Conservation (phyloP, 2,888 invertebrate genomes). For the Meteorus colon region DNA sequence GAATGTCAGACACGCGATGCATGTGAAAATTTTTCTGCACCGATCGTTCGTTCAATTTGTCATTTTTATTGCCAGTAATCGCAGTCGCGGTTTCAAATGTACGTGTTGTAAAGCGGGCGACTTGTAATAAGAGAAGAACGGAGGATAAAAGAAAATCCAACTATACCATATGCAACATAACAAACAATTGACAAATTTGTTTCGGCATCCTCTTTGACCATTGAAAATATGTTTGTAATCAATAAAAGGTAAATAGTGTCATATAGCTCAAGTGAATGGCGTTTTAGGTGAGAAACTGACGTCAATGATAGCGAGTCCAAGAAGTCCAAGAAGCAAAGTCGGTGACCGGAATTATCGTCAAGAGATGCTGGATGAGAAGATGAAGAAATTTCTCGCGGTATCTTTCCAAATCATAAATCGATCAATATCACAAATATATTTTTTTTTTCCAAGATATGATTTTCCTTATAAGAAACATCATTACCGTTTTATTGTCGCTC, state of each 20-base stretch:
- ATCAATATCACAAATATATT: conserved; percentile 40
- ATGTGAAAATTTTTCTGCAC: conserved; percentile 47
- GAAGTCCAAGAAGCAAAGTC: conserved; percentile 78
- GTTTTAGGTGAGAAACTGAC: conserved; percentile 70
- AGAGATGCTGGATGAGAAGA: conserved; percentile 93
- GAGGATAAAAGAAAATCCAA: background rate
- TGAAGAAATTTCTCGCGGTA: conserved; percentile 96
- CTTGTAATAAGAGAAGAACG: conserved; percentile 13
- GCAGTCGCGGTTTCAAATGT: conserved; percentile 48
- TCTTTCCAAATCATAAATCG: conserved; percentile 56
- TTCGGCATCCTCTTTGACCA: too few relatives aligned
- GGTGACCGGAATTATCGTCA: conserved; percentile 86
- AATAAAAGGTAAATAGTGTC: background rate
- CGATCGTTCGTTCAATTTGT: conserved; percentile 62
- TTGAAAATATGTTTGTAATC: background rate
- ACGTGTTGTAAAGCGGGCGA: conserved; percentile 23
- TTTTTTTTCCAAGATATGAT: conserved; percentile 29
- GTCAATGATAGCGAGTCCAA: conserved; percentile 61
- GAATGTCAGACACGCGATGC: conserved; percentile 41
- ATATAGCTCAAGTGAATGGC: conserved; percentile 35
- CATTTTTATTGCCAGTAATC: conserved; percentile 58
- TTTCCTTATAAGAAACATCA: conserved; percentile 25
- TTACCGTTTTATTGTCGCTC: conserved; percentile 34
- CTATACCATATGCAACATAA: background rate
- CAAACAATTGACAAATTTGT: background rate